Base-by-base conservation (phyloP, 2,888 invertebrate species). In the Stegophylla sp. region DNA sequence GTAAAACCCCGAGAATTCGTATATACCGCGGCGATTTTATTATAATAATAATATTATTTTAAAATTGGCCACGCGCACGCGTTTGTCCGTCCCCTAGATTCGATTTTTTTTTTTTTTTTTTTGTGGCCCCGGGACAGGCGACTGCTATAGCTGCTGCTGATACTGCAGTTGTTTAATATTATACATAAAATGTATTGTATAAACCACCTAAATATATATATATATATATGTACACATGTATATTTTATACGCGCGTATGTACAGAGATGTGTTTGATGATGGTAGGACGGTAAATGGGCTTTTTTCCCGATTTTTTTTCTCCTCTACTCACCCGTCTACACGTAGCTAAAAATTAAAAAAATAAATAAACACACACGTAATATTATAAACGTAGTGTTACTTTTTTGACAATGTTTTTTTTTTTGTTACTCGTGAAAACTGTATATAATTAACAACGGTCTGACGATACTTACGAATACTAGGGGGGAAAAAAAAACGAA, bases 371-470 rank as follows among this genome's bases (percentile, higher is more conserved):
- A 64, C 20, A 64, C 64, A 64, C 41, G 43, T 20, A n/a, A n/a
- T n/a, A n/a, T n/a, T n/a, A n/a, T n/a, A n/a, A n/a, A n/a, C 12
- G 41, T 41, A 20, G 64, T 20, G 64, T 64, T 41, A 63, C 63
- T 63, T 41, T 64, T 64, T 64, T 13, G 64, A 43, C 43, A 64
- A 64, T 20, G 64, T 12, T 23, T 53, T 20, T n/a, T 43, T 64
- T 64, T 64, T 43, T n/a, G n/a, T 3, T 41, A 10, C 3, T 2
- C 13, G 13, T 12, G 17, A 56, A 71, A 71, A 71, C 23, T 23
- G 23, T 43, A 72, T 34, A 34, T 34, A 5, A 34, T 34, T 7
- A 34, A 3, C 7, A 59, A 59, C 43, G 17, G 59, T 17, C 12
- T 1, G n/a, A 51, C 17, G 43, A 23, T 7, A 20, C 7, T 12